phyloP scores from a whole-genome alignment of 2,797 vertebrate genomes.

The Thunnus albacares region DNA sequence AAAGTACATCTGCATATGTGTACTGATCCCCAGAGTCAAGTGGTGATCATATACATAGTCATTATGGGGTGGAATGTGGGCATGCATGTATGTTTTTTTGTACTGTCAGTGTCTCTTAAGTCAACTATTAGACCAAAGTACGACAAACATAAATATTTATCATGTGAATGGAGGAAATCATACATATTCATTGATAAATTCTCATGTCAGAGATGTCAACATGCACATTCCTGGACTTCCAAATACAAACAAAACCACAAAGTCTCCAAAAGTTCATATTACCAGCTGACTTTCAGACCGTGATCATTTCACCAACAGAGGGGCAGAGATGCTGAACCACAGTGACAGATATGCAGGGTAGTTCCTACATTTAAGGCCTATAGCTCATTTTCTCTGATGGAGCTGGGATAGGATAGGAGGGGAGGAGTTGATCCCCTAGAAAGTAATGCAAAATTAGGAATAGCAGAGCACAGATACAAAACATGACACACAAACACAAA shows the following conservation, averaged over 20 bases:
- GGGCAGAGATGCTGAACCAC: neutral
- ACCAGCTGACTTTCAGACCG: constrained; percentile 17
- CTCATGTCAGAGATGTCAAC: constrained; percentile 40
- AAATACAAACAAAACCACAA: constrained; percentile 53
- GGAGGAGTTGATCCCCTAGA: neutral
- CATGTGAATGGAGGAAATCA: constrained; percentile 48
- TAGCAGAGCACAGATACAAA: neutral
- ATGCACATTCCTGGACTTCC: constrained; percentile 47
- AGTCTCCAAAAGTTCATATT: constrained; percentile 35
- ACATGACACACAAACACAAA: neutral
- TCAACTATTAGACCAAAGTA: constrained; percentile 33
- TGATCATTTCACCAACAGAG: constrained; percentile 1
- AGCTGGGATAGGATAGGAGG: neutral
- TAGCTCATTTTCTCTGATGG: neutral
- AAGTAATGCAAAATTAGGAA: neutral
- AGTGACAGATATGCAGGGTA: constrained; percentile 2
- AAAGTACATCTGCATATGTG: constrained; percentile 8
- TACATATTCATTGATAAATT: constrained; percentile 61
- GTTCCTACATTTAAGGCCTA: neutral
- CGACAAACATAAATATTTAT: constrained; percentile 57
- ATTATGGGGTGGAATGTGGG: constrained; percentile 6
- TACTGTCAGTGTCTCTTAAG: constrained; percentile 22
- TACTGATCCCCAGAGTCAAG: constrained; percentile 4
- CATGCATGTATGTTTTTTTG: constrained; percentile 14
- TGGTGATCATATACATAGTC: constrained; percentile 19